A percentile compares a stretch with the other conserved stretches of the same genome.
These are phyloP conservation scores for Trinorchestia longiramus DNA, from an alignment of 1,140 invertebrate genomes.

Conservation along the genomic window DNA sequence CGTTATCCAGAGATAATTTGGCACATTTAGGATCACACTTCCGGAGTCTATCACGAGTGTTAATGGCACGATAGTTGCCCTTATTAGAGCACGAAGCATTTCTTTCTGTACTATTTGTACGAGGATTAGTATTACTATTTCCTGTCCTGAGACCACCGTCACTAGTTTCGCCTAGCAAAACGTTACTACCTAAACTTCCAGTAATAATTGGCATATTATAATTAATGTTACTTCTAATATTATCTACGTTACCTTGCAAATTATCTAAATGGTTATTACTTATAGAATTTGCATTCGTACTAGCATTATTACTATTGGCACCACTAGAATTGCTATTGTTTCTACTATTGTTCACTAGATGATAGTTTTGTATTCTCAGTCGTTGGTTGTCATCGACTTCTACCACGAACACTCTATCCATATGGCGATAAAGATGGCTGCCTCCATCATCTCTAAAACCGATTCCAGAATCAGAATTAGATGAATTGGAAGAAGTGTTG, in stretches of 20 bases:
- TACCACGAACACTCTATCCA: constrained; percentile 83
- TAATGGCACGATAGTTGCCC: constrained; percentile 45
- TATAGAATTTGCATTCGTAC: constrained; percentile 47
- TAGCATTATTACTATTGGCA: constrained; percentile 50
- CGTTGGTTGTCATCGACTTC: constrained; percentile 77
- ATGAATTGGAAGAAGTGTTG: constrained; percentile 84
- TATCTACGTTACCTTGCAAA: constrained; percentile 58
- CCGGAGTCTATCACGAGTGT: constrained; percentile 17
- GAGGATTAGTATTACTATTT: constrained; percentile 45
- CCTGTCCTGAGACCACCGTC: constrained; percentile 36
- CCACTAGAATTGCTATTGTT: constrained; percentile 59
- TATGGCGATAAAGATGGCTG: constrained; percentile 63
- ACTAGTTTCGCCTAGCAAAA: not conserved
- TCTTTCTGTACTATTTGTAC: constrained; percentile 43
- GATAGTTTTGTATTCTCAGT: constrained; percentile 69
- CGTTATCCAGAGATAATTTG: constrained; percentile 26
- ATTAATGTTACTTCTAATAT: constrained; percentile 57
- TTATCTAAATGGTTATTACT: constrained; percentile 36
- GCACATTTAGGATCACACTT: constrained; percentile 35
- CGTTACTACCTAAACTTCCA: constrained; percentile 29
- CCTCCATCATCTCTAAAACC: constrained; percentile 85
- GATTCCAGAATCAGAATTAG: constrained; percentile 94
- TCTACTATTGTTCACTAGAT: constrained; percentile 62
- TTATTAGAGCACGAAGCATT: constrained; percentile 32
- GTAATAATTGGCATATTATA: constrained; percentile 37